phyloP scores from a whole-genome alignment of 1,140 invertebrate species.

The Medauroidea extradentata region DNA sequence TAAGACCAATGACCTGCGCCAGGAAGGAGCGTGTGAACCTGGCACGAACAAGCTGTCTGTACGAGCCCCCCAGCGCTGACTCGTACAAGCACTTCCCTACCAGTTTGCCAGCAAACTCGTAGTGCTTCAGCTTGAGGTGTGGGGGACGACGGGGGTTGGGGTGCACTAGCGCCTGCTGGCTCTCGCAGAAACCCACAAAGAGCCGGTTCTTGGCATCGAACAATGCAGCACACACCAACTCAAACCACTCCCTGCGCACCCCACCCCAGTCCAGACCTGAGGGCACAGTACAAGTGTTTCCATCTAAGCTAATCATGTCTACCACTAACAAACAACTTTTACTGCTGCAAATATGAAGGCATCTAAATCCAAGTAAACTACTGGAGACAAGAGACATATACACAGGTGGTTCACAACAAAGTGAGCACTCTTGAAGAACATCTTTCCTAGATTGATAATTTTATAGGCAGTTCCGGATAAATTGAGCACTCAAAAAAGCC shows the following conservation, averaged over 20 bases:
- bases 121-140: conserved; percentile 80
- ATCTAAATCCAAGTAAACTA: no score
- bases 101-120: conserved; percentile 89
- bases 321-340: no score
- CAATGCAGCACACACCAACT: conserved; percentile 76
- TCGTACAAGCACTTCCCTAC: conserved; percentile 94
- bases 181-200: conserved; percentile 81
- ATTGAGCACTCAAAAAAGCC: no score
- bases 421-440: no score
- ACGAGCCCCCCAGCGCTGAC: conserved; percentile 80
- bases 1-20: conserved; percentile 87
- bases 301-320: no score
- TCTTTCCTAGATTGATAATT: no score
- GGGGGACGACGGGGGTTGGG: conserved; percentile 72
- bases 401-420: no score
- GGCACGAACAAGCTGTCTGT: conserved; percentile 84
- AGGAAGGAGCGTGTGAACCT: conserved; percentile 89
- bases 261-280: conserved; percentile 91
- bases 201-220: conserved; percentile 81
- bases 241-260: conserved; percentile 89
- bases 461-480: no score
- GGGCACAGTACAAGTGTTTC: conserved; percentile 24
- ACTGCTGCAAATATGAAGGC: no score
- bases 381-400: no score
- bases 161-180: conserved; percentile 81